phyloP scores from a whole-genome alignment of 2,113 vertebrate genomes.

The Phaethon lepturus region DNA sequence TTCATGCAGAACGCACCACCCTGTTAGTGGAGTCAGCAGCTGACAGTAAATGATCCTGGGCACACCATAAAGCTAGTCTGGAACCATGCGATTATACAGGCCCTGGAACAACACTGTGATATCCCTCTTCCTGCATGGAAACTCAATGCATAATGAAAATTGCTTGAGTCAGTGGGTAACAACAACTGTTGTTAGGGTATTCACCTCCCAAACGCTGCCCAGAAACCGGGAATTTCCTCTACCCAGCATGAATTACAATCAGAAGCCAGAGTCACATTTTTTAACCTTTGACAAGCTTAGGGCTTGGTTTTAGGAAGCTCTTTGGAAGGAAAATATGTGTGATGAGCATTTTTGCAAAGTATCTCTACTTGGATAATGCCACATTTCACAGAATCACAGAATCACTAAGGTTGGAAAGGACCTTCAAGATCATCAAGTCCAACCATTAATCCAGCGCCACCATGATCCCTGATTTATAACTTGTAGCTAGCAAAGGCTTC shows the following conservation, averaged over 20 bases:
- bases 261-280: background rate
- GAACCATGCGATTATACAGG: background rate
- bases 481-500: background rate
- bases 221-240: background rate
- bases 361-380: background rate
- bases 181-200: background rate
- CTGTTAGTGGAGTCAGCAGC: background rate
- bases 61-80: background rate
- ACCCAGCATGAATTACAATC: background rate
- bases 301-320: background rate
- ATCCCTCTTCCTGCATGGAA: background rate
- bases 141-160: background rate
- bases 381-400: background rate
- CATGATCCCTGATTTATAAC: background rate
- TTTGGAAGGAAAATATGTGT: background rate
- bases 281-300: background rate
- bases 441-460: no score
- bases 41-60: background rate
- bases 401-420: no score
- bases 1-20: background rate
- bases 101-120: background rate
- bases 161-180: background rate
- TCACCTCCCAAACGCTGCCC: background rate
- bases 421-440: no score
- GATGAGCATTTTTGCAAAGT: background rate